Base-by-base conservation (phyloP, 2,797 vertebrate species). In the Poecilia picta region DNA sequence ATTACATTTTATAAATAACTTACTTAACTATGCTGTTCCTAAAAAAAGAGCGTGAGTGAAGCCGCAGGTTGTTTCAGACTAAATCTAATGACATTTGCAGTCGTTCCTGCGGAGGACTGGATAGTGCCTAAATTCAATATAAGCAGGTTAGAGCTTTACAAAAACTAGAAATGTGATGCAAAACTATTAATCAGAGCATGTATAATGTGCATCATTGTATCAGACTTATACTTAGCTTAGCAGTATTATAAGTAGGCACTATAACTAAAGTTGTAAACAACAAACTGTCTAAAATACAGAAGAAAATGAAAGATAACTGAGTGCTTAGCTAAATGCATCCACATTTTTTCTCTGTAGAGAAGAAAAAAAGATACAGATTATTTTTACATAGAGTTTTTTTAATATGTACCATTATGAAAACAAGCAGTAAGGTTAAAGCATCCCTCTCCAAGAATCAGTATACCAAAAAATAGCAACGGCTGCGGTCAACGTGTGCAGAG, bases 1-100 rank as follows among this genome's bases (percentile, higher is more conserved):
- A 74, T 78, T 79, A 72, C 20, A 81, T 76, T 74, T 81, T 12
- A 80, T 49, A 73, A 80, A 79, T 57, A 13, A 39, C 64, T 68
- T 41, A 23, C 20, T 68, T 68, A 68, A 18, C 36, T 68, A 41
- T 43, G 43, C 64, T 55, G 8, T 33, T 64, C 59, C 16, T 18
- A 64, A 62, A 62, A 43, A 70, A 73, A 68, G 15, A 45, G 64
- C 57, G n/a, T 70, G 55, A 51, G 18, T 15, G 12, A 76, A 66
- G 28, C 25, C 16, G 1, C 23, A 66, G 5, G 23, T 13, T 49
- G 31, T 77, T 79, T 57, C 18, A 39, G 16, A 57, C 20, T 59
- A 43, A 0, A 6, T 81, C 55, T 46, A 8, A 53, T 25, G 51
- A 25, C 51, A 53, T 53, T 25, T 64, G 59, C 31, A 64, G 18